Conservation (phyloP, 53 echinoderm and acorn worm genomes). For the Echinarachnius parma region DNA sequence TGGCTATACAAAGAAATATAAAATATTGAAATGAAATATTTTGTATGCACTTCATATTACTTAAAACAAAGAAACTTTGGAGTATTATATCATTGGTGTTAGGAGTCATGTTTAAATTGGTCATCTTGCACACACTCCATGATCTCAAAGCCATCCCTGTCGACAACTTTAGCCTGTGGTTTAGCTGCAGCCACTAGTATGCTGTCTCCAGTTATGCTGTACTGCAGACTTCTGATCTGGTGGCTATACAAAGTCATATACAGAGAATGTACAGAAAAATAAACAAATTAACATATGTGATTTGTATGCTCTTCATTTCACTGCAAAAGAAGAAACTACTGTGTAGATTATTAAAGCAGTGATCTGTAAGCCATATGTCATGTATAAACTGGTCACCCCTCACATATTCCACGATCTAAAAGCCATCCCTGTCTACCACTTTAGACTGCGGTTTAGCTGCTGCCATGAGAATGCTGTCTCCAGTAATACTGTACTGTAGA, state of each 20-base stretch:
- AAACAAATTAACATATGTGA: too few species aligned
- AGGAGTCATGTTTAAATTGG: conserved; percentile 88
- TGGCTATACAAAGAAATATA: conserved; percentile 53
- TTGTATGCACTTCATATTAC: too few species aligned
- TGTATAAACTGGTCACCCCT: conserved; percentile 91
- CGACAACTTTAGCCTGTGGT: conserved; percentile 88
- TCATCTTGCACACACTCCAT: conserved; percentile 92
- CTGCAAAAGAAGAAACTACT: too few species aligned
- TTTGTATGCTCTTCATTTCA: too few species aligned
- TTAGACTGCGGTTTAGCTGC: conserved; percentile 91
- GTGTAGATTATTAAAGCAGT: too few species aligned
- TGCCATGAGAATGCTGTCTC: conserved; percentile 85
- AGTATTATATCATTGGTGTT: too few species aligned
- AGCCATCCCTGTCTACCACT: conserved; percentile 93
- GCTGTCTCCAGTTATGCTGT: conserved; percentile 92
- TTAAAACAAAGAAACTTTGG: too few species aligned
- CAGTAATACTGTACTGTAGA: conserved; percentile 92
- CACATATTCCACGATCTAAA: conserved; percentile 93
- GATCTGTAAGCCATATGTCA: too few species aligned
- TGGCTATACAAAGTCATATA: conserved; percentile 56
- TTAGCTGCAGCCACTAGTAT: conserved; percentile 92
- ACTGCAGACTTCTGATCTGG: conserved; percentile 80
- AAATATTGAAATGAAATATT: too few species aligned
- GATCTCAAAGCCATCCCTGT: conserved; percentile 95
- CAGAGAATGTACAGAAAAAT: too few species aligned